Conservation (phyloP, 1,140 invertebrate species). For the Drosophila bocki region DNA sequence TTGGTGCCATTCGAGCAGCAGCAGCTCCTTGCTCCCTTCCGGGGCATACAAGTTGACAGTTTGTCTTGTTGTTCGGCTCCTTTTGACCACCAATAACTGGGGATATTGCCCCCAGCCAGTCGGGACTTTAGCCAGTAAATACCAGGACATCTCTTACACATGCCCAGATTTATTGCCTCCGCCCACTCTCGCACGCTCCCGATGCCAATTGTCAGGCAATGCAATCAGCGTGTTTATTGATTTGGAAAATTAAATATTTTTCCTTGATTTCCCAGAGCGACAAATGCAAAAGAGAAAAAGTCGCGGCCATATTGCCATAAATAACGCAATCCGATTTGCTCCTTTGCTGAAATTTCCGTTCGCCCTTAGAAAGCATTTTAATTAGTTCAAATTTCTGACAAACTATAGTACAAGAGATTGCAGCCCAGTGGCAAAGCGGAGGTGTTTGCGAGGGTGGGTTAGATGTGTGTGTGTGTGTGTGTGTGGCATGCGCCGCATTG, state of each 20-base stretch:
- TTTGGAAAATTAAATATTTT: slow-evolving; percentile 84
- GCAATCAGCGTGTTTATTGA: slow-evolving; percentile 83
- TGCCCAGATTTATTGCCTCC: slow-evolving; percentile 70
- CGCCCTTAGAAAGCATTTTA: slow-evolving; percentile 58
- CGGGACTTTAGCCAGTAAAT: slow-evolving; percentile 34
- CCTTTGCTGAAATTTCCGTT: slow-evolving; percentile 49
- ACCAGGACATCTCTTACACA: slow-evolving; percentile 48
- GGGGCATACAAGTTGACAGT: slow-evolving; percentile 69
- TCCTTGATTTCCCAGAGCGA: slow-evolving; percentile 43
- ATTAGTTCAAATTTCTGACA: slow-evolving; percentile 58
- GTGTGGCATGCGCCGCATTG: slow-evolving; percentile 32
- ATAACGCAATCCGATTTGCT: slow-evolving; percentile 65
- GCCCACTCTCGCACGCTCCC: neutral
- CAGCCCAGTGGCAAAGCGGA: neutral
- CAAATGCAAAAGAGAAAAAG: slow-evolving; percentile 41
- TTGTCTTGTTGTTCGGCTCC: slow-evolving; percentile 27
- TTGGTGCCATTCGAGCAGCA: slow-evolving; percentile 36
- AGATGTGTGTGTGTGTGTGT: neutral
- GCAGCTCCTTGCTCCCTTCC: neutral
- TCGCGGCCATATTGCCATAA: slow-evolving; percentile 68
- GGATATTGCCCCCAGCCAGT: slow-evolving; percentile 7
- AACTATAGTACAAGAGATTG: slow-evolving; percentile 24
- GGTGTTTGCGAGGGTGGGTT: neutral
- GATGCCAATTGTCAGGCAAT: slow-evolving; percentile 75
- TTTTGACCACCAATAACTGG: slow-evolving; percentile 68